A percentile compares a stretch with the other conserved stretches of the same genome.
Conservation (phyloP, 1,140 invertebrate species). For the Macrotrachela quadricornifera region DNA sequence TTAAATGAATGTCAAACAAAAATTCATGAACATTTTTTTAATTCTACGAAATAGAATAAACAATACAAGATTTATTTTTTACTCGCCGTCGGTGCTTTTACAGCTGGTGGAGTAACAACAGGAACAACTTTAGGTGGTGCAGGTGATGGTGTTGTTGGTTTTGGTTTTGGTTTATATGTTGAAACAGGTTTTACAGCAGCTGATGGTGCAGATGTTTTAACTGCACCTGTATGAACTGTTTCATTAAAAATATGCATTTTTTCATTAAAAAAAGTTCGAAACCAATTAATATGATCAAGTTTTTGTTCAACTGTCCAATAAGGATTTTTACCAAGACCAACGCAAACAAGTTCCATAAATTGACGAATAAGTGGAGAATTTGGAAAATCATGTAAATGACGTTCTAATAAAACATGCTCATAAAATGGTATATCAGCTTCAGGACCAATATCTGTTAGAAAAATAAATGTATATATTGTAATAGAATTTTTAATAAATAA, state of each 20-base stretch:
- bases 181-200: no score
- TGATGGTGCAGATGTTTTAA: neutral
- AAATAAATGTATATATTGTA: no score
- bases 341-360: neutral
- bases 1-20: no score
- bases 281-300: constrained; percentile 2
- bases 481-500: constrained; percentile 8
- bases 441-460: neutral
- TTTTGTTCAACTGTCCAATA: neutral
- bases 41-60: no score
- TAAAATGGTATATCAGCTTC: constrained; percentile 1
- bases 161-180: no score
- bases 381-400: constrained; percentile 5
- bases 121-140: no score
- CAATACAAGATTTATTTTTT: no score
- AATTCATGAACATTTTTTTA: no score
- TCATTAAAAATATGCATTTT: constrained; percentile 6
- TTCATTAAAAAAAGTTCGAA: constrained; percentile 3
- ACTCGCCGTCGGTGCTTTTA: no score
- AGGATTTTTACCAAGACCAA: constrained; percentile 1
- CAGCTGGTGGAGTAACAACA: no score
- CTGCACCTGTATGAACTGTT: neutral
- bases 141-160: no score
- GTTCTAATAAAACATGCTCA: constrained; percentile 6
- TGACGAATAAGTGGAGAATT: neutral